Percentiles rank a stretch among this genome's conserved stretches.
phyloP scores from a whole-genome alignment of 2,797 vertebrate species.

The Melanotaenia parkinsoni region DNA sequence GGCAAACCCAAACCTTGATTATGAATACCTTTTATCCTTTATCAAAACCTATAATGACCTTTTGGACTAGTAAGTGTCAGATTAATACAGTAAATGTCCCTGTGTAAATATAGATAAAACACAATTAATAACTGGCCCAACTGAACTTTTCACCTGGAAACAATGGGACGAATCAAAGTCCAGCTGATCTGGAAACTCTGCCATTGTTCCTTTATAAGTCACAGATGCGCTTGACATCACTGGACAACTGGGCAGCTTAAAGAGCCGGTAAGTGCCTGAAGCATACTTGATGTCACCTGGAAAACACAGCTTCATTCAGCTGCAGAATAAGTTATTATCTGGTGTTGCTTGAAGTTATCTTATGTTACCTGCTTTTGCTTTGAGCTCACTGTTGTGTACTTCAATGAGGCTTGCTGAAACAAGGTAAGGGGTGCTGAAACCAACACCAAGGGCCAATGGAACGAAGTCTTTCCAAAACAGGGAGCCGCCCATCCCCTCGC shows the following conservation, averaged over 20 bases:
- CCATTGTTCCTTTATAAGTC: conserved; percentile 77
- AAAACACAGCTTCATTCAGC: conserved; percentile 10
- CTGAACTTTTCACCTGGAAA: conserved; percentile 79
- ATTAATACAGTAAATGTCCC: not conserved
- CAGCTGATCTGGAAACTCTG: conserved; percentile 70
- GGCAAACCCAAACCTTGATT: not conserved
- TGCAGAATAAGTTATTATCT: not conserved
- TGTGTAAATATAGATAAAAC: conserved; percentile 5
- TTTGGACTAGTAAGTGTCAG: not conserved
- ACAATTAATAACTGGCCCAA: not conserved
- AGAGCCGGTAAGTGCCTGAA: conserved; percentile 82
- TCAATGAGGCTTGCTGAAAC: conserved; percentile 73
- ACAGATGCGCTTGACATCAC: conserved; percentile 54
- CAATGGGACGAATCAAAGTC: conserved; percentile 76
- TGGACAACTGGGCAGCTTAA: conserved; percentile 73
- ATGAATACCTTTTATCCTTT: not conserved
- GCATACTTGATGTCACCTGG: conserved; percentile 79
- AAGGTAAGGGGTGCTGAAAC: conserved; percentile 79
- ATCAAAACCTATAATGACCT: not conserved
- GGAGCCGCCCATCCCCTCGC: conserved; percentile 82
- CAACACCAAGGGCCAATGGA: conserved; percentile 71
- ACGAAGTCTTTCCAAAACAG: conserved; percentile 82
- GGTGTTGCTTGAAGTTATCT: not conserved
- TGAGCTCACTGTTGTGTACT: conserved; percentile 74
- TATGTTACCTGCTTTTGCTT: conserved; percentile 75